A percentile compares a stretch with the other conserved stretches of the same genome.
These are phyloP conservation scores for Idaea biselata DNA, from an alignment of 2,888 invertebrate genomes.

Conservation along the genomic window DNA sequence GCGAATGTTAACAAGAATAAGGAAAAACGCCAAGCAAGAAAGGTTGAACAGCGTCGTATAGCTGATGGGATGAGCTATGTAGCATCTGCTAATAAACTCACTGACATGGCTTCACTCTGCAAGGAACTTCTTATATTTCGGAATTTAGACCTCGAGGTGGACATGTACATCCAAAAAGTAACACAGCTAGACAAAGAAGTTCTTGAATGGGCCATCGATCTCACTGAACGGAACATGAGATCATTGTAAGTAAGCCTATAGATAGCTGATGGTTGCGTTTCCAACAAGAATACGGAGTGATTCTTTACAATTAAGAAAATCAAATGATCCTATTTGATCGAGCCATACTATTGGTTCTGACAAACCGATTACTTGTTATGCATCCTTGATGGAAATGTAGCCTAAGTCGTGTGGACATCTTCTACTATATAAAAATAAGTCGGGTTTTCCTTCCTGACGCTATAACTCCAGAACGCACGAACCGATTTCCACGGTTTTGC, in stretches of 20 bases:
- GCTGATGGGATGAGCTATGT: constrained; percentile 81
- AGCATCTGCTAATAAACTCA: constrained; percentile 80
- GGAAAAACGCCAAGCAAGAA: constrained; percentile 82
- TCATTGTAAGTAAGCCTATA: constrained; percentile 77
- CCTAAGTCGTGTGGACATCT: no score
- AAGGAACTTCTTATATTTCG: constrained; percentile 82
- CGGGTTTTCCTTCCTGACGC: no score
- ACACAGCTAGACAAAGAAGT: constrained; percentile 78
- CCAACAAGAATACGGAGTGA: no score
- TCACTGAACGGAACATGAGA: constrained; percentile 91
- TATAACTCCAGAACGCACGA: no score
- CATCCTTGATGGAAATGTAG: no score
- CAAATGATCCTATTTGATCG: no score
- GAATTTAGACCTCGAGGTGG: constrained; percentile 81
- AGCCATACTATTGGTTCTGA: no score
- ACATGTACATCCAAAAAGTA: constrained; percentile 82
- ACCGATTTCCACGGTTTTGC: no score
- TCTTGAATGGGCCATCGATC: constrained; percentile 85
- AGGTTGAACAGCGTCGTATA: constrained; percentile 81
- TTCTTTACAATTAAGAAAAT: no score
- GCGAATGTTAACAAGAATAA: constrained; percentile 76
- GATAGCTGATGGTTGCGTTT: no score
- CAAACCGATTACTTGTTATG: no score
- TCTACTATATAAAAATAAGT: no score
- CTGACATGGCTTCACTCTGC: constrained; percentile 82